Percentiles rank a stretch among this genome's conserved stretches.
Conservation (phyloP, 2,888 invertebrate species). For the Amphiduros pacificus region DNA sequence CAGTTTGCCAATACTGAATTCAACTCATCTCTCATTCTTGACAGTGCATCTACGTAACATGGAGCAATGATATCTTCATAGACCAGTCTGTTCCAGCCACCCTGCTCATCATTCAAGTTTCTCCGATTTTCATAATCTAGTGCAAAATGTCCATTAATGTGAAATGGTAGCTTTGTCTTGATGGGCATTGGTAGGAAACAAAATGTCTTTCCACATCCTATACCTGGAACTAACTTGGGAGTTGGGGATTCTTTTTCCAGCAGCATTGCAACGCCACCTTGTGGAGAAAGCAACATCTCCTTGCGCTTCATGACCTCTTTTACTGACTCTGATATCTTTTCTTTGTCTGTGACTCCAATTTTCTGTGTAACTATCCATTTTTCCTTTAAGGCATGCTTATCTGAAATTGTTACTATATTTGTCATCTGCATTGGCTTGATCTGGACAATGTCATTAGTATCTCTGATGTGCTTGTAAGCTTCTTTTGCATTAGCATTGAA, state of each 20-base stretch:
- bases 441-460: neutral
- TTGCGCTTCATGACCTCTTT: neutral
- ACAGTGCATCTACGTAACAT: too few species aligned
- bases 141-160: constrained; percentile 46
- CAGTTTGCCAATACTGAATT: too few species aligned
- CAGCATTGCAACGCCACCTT: neutral
- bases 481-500: neutral
- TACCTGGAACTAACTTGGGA: neutral
- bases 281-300: neutral
- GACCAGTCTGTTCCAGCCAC: too few species aligned
- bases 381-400: neutral
- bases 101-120: too few species aligned
- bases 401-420: neutral
- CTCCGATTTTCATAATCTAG: constrained; percentile 25
- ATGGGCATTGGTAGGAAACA: constrained; percentile 48
- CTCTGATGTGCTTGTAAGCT: neutral
- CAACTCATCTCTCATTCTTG: too few species aligned
- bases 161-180: constrained; percentile 36
- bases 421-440: neutral
- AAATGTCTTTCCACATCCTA: neutral
- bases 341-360: neutral
- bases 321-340: neutral
- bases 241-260: neutral
- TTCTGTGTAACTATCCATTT: neutral
- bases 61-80: too few species aligned